These are phyloP conservation scores for Chaetogeoica ovagalla DNA, from an alignment of 2,888 invertebrate genomes.

Conservation along the genomic window DNA sequence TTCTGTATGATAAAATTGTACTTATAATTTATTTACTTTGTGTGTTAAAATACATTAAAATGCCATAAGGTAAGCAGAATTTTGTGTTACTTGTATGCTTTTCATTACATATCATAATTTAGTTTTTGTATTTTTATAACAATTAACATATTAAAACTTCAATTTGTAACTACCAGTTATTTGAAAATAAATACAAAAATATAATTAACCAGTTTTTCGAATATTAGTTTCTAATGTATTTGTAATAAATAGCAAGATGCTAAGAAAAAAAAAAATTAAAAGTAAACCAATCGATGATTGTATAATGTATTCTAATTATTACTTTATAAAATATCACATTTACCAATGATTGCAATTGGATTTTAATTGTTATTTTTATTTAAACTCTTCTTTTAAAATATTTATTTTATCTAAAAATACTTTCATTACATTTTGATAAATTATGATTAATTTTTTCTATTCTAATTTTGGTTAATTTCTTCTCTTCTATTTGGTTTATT, in stretches of 20 bases:
- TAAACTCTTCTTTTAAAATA: neutral
- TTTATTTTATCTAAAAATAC: neutral
- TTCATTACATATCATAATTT: constrained; percentile 1
- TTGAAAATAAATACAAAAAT: neutral
- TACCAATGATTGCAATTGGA: too few relatives aligned
- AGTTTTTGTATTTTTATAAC: neutral
- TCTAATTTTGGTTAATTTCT: neutral
- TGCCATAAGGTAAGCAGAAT: constrained; percentile 29
- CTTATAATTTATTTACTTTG: neutral
- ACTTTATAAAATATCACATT: neutral
- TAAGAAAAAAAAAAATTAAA: neutral
- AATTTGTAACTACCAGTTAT: neutral
- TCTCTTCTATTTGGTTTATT: neutral
- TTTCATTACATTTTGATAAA: neutral
- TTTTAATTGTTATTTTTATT: neutral
- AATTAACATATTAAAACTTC: neutral
- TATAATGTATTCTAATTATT: neutral
- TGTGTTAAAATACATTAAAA: neutral
- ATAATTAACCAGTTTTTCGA: too few relatives aligned
- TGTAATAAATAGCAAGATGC: too few relatives aligned
- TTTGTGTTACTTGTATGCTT: neutral
- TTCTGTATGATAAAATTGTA: neutral
- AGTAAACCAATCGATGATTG: too few relatives aligned
- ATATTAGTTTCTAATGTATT: too few relatives aligned
- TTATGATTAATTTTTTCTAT: neutral